Conservation (phyloP, 2,797 vertebrate species). For the Varecia variegata region DNA sequence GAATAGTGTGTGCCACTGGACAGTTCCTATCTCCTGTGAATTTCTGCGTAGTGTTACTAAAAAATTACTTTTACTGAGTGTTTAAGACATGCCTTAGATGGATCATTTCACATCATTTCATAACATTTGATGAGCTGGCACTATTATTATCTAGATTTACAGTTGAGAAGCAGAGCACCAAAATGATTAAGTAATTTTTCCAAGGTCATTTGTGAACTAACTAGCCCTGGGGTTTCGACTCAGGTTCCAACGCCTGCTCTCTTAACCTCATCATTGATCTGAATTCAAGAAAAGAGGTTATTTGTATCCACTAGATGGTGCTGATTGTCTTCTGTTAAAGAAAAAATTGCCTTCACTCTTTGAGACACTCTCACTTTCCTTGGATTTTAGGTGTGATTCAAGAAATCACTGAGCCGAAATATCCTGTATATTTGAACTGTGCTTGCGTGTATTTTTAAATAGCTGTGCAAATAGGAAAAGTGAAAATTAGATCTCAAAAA, state of each 20-base stretch:
- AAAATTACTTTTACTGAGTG: not conserved
- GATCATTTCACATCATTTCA: not conserved
- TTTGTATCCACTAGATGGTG: constrained; percentile 72
- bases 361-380: not conserved
- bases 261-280: not conserved
- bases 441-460: constrained; percentile 31
- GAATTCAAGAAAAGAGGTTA: not conserved
- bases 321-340: constrained; percentile 45
- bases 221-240: not conserved
- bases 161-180: not conserved
- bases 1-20: not conserved
- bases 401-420: constrained; percentile 17
- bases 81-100: not conserved
- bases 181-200: not conserved
- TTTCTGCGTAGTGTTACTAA: not conserved
- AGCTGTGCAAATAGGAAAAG: constrained; percentile 1
- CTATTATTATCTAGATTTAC: not conserved
- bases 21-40: not conserved
- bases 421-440: not conserved
- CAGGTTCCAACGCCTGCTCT: not conserved
- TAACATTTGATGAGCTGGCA: not conserved
- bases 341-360: not conserved
- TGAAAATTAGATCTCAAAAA: constrained; percentile 21
- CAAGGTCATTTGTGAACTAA: not conserved
- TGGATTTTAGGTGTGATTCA: constrained; percentile 30